Conservation (phyloP, 1,140 invertebrate genomes). For the Mya arenaria region DNA sequence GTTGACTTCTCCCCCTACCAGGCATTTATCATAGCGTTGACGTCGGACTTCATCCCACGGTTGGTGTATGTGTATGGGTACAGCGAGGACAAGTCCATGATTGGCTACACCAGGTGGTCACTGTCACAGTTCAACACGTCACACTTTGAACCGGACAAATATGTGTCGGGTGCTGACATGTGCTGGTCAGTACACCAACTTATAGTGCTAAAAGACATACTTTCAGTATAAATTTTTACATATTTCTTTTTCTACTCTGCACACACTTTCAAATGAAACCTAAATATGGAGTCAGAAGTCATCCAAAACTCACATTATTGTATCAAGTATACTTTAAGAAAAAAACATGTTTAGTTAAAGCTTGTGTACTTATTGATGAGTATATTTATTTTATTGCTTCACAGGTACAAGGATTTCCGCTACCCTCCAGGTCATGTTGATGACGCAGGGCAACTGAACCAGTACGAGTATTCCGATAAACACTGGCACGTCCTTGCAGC, state of each 20-base stretch:
- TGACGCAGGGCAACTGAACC: conserved; percentile 78
- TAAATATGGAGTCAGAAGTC: too few relatives aligned
- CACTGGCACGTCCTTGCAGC: conserved; percentile 98
- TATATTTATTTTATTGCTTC: too few relatives aligned
- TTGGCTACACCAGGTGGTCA: conserved; percentile 93
- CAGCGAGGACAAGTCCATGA: conserved; percentile 85
- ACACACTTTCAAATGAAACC: too few relatives aligned
- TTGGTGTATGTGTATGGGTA: conserved; percentile 83
- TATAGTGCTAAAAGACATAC: too few relatives aligned
- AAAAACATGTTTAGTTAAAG: too few relatives aligned
- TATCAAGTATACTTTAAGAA: too few relatives aligned
- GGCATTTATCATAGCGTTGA: conserved; percentile 79
- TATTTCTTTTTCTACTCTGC: neutral
- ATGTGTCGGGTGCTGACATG: conserved; percentile 81
- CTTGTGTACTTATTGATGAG: too few relatives aligned
- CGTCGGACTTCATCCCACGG: conserved; percentile 78
- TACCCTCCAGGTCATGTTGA: conserved; percentile 87
- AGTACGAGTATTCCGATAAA: conserved; percentile 91
- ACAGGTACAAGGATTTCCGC: conserved; percentile 94
- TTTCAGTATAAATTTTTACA: too few relatives aligned
- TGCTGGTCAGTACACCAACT: conserved; percentile 83
- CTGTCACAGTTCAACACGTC: conserved; percentile 90
- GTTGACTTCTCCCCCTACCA: conserved; percentile 26
- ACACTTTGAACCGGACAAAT: conserved; percentile 86
- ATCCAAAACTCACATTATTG: too few relatives aligned